These are phyloP conservation scores for Chalcis sispes DNA, from an alignment of 2,888 invertebrate species.

Conservation along the genomic window DNA sequence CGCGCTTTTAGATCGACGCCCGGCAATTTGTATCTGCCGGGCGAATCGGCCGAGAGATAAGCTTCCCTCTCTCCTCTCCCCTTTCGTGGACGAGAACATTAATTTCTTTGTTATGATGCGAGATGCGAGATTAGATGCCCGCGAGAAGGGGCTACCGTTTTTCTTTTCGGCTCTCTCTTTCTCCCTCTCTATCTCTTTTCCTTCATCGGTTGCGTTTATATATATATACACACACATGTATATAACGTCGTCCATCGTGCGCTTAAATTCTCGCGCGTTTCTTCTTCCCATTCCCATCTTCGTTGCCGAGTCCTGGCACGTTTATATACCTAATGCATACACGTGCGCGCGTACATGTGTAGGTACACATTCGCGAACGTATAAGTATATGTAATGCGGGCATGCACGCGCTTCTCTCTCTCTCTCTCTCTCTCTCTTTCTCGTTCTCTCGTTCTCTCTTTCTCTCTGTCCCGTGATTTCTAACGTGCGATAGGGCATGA, in stretches of 20 bases:
- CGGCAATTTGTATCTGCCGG: constrained; percentile 61
- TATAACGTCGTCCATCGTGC: constrained; percentile 1
- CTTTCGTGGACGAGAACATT: constrained; percentile 58
- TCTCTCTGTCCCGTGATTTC: constrained; percentile 48
- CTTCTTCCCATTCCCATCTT: too few relatives aligned
- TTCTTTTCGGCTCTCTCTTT: constrained; percentile 52
- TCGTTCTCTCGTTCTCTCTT: too few relatives aligned
- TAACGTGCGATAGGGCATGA: constrained; percentile 48
- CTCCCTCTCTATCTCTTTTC: constrained; percentile 21
- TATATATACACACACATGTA: too few relatives aligned
- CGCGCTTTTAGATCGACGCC: constrained; percentile 59
- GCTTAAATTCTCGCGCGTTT: constrained; percentile 26
- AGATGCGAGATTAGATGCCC: constrained; percentile 60
- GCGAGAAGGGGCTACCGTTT: constrained; percentile 56
- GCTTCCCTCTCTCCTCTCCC: background rate
- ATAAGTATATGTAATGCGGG: too few relatives aligned
- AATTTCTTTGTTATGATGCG: constrained; percentile 61
- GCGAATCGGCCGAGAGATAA: constrained; percentile 51
- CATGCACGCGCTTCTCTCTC: too few relatives aligned
- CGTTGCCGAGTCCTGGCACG: constrained; percentile 38
- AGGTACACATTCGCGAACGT: too few relatives aligned
- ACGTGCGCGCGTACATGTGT: too few relatives aligned
- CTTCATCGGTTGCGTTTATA: background rate
- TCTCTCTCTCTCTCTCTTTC: too few relatives aligned
- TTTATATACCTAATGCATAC: background rate